phyloP scores from a whole-genome alignment of 2,797 vertebrate genomes.

The Harpagifer antarcticus region DNA sequence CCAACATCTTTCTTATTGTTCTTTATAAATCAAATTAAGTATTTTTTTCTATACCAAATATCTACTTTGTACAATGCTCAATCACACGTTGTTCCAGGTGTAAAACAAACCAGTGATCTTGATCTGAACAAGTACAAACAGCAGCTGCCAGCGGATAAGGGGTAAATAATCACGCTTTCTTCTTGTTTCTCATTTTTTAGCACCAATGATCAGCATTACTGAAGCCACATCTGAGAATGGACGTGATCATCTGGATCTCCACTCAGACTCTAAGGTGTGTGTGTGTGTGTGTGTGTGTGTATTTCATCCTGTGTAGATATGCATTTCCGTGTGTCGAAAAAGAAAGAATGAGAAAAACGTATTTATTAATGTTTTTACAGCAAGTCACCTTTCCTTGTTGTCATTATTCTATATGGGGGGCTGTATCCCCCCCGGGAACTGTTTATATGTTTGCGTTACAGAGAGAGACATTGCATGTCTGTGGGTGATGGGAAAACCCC shows the following conservation, averaged over 20 bases:
- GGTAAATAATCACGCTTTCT: neutral
- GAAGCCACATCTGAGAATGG: constrained; percentile 72
- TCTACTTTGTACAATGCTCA: neutral
- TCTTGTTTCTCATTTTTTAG: constrained; percentile 41
- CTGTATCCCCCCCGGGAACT: constrained; percentile 10
- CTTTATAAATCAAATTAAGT: neutral
- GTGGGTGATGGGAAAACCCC: neutral
- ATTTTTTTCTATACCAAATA: neutral
- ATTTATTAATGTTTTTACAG: neutral
- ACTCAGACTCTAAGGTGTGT: constrained; percentile 82
- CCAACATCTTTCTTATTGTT: neutral
- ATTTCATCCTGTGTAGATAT: neutral
- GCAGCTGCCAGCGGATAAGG: neutral
- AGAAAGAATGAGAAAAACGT: neutral
- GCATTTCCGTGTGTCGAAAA: neutral
- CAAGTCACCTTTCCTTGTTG: neutral
- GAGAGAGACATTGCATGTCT: neutral
- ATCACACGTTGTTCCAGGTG: neutral
- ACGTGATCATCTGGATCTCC: constrained; percentile 72
- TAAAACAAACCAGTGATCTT: neutral
- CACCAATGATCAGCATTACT: constrained; percentile 77
- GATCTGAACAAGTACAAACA: neutral
- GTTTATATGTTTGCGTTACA: neutral
- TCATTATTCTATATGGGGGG: neutral
- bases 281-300: constrained; percentile 15